Evolutionary conservation across 30 jellyfish, hydroid and myxozoan species (phyloP).

Genomic region (Phacellophora camtschatica): DNA sequence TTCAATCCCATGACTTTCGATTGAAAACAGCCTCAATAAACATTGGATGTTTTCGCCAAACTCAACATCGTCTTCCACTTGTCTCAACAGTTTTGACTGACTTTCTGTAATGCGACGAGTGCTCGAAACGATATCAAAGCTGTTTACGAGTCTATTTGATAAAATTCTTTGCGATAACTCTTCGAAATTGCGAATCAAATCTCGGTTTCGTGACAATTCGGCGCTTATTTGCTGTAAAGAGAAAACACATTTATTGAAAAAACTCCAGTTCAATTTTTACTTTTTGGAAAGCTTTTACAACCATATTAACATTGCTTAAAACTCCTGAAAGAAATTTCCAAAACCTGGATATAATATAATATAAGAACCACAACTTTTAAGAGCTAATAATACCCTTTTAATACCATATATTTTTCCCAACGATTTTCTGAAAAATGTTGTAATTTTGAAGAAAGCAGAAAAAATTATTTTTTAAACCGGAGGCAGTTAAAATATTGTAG

Average conservation of each 20-base stretch:
- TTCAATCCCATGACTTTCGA: conserved; percentile 15
- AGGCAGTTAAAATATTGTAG: no score
- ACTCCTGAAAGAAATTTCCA: no score
- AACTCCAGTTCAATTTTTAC: no score
- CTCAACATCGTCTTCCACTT: conserved; percentile 11
- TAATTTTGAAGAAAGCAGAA: no score
- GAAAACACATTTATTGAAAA: not conserved
- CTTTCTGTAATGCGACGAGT: conserved; percentile 7
- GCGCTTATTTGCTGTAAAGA: not conserved
- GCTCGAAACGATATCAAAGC: not conserved
- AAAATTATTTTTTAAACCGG: no score
- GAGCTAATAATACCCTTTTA: no score
- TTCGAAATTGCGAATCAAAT: not conserved
- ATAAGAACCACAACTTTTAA: no score
- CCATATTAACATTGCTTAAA: no score
- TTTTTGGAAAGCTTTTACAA: no score
- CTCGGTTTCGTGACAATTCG: not conserved
- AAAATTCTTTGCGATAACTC: not conserved
- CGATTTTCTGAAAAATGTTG: no score
- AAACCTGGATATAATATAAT: no score
- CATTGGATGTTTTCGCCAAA: not conserved
- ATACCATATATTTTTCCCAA: no score
- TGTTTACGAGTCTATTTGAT: not conserved
- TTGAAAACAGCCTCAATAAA: conserved; percentile 1
- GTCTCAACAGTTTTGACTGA: not conserved